Base-by-base conservation (phyloP, 2,797 vertebrate species). In the Eutrigla gurnardus region DNA sequence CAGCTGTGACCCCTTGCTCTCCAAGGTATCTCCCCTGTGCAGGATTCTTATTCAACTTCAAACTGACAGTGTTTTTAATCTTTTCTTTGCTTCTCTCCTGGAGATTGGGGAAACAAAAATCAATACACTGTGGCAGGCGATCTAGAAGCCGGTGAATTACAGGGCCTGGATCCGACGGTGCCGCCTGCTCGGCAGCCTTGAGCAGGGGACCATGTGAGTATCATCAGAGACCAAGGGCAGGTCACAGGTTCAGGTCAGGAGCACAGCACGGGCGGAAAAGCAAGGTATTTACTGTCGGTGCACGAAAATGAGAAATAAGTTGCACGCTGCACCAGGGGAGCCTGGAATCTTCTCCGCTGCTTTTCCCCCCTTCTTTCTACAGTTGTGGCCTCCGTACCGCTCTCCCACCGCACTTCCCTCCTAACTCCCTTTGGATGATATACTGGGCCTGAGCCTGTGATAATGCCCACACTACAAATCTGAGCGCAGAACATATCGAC, bases 41-140 rank as follows among this genome's bases (percentile, higher is more conserved):
- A 94, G 94, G 95, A 96, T 97, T 97, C 96, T 96, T 97, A 97
- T 96, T 97, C 96, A 97, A 96, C 96, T 96, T 96, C 95, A 96
- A 95, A 97, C 97, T 98, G 97, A 98, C 97, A 97, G 96, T 97
- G 97, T 97, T 97, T 99, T 99, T 99, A 98, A 98, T 98, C 97
- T 98, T 97, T 97, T 96, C 96, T 96, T 96, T 94, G 96, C 96
- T 96, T 96, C 96, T 96, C 96, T 95, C 95, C 94, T 96, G 96
- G 94, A 97, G 97, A 97, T 98, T 97, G 97, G 96, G 95, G 96
- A 96, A 96, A 96, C 96, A 97, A 97, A 98, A 99, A 99, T 99
- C 97, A 97, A 99, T 99, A 97, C 91, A 0, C 65, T 95, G 94
- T 98, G 97, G 96, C 97, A 98, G 97, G 95, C 95, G 96, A 97